Percentiles rank a stretch among this genome's conserved stretches.
These are phyloP conservation scores for Seriola dumerili DNA, from an alignment of 2,113 vertebrate genomes.

Conservation along the genomic window DNA sequence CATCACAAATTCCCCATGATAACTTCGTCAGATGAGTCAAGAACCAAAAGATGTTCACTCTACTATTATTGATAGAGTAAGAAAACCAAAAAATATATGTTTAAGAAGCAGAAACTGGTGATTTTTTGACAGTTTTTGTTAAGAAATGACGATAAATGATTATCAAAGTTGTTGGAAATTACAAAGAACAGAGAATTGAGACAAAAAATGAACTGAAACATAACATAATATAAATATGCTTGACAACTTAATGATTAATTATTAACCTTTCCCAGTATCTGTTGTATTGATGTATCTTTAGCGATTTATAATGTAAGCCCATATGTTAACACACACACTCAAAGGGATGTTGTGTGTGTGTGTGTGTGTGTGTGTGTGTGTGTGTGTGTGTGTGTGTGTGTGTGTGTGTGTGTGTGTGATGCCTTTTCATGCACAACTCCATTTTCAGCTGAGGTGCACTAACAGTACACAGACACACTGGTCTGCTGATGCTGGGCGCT, in stretches of 20 bases:
- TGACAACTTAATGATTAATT: background rate
- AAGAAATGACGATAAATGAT: too few relatives aligned
- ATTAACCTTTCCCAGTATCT: background rate
- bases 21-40: too few relatives aligned
- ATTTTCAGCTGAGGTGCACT: background rate
- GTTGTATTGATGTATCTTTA: too few relatives aligned
- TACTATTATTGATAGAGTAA: too few relatives aligned
- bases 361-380: background rate
- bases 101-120: too few relatives aligned
- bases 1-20: too few relatives aligned
- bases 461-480: background rate
- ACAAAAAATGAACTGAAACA: too few relatives aligned
- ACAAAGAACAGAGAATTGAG: too few relatives aligned
- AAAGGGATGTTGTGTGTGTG: background rate
- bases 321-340: background rate
- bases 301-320: background rate
- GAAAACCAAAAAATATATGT: too few relatives aligned
- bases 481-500: conserved; percentile 19
- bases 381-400: background rate
- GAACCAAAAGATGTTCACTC: too few relatives aligned
- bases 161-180: too few relatives aligned
- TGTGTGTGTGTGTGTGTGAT: background rate
- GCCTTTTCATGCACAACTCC: background rate
- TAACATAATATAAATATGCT: background rate
- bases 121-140: too few relatives aligned